Percentiles rank a stretch among this genome's conserved stretches.
Conservation (phyloP, 1,140 invertebrate genomes). For the Lepidostoma basale region DNA sequence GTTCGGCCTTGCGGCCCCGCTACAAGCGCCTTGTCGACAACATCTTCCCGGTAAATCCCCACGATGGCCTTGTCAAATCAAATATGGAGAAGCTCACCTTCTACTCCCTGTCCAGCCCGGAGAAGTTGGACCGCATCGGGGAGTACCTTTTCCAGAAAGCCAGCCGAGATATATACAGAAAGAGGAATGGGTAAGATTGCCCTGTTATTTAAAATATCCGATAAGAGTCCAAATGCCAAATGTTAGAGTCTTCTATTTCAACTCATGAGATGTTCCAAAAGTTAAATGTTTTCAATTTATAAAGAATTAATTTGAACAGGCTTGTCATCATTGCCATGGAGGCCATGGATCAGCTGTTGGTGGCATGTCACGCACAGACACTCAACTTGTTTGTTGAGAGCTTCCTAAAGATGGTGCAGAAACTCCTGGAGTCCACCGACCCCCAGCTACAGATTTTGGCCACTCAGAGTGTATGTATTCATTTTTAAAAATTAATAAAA, state of each 20-base stretch:
- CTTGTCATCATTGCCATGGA: constrained; percentile 96
- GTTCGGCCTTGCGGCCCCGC: constrained; percentile 85
- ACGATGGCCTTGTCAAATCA: constrained; percentile 95
- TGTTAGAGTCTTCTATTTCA: no score
- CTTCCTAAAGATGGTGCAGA: constrained; percentile 98
- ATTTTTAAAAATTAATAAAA: no score
- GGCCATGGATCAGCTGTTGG: constrained; percentile 93
- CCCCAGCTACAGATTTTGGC: constrained; percentile 93
- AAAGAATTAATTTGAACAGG: constrained; percentile 62
- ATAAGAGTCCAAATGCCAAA: no score
- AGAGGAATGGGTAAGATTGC: constrained; percentile 73
- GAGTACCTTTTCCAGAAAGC: constrained; percentile 95
- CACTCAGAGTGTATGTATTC: constrained; percentile 87
- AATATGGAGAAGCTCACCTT: constrained; percentile 99
- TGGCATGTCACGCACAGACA: constrained; percentile 94
- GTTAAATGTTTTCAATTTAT: no score
- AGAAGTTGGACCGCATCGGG: constrained; percentile 97
- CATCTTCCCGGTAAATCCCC: constrained; percentile 91
- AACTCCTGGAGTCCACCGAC: constrained; percentile 92
- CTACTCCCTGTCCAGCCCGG: constrained; percentile 95
- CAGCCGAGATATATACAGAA: constrained; percentile 88
- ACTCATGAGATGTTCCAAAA: no score
- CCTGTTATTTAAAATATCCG: no score
- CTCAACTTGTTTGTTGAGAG: constrained; percentile 98
- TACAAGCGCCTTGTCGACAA: constrained; percentile 98